Percentiles rank a stretch among this genome's conserved stretches.
Conservation (phyloP, 2,888 invertebrate genomes). For the Agrypnus murinus region DNA sequence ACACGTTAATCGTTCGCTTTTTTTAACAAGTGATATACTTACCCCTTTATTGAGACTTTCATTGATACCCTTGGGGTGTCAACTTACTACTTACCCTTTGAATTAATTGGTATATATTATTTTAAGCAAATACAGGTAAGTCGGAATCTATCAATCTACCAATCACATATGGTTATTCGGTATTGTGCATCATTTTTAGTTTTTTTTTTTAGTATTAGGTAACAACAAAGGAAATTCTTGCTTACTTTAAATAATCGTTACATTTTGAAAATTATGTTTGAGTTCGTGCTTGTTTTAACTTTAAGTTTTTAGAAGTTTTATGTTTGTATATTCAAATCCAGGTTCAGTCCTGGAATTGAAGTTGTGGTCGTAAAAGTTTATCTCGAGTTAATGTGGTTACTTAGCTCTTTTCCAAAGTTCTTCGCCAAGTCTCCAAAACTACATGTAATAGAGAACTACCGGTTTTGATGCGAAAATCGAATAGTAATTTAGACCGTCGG, state of each 20-base stretch:
- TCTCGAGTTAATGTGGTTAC: slow-evolving; percentile 29
- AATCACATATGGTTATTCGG: slow-evolving; percentile 24
- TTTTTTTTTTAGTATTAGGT: not conserved
- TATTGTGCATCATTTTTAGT: not conserved
- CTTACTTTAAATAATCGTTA: no score
- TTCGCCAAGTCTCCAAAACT: slow-evolving; percentile 18
- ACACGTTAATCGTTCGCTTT: slow-evolving; percentile 49
- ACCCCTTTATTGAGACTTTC: slow-evolving; percentile 27
- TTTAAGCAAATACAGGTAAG: slow-evolving; percentile 28
- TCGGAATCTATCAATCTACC: slow-evolving; percentile 7
- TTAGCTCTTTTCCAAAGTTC: slow-evolving; percentile 18
- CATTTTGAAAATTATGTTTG: no score
- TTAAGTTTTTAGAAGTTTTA: slow-evolving; percentile 17
- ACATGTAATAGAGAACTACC: slow-evolving; percentile 18
- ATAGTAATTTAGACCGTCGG: slow-evolving; percentile 30
- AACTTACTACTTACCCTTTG: not conserved
- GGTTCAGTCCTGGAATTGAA: slow-evolving; percentile 3
- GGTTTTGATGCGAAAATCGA: slow-evolving; percentile 7
- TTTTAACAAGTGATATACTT: slow-evolving; percentile 47
- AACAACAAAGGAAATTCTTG: no score
- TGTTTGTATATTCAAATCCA: slow-evolving; percentile 14
- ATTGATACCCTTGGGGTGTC: slow-evolving; percentile 9
- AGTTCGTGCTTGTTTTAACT: slow-evolving; percentile 1
- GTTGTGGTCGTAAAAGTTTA: slow-evolving; percentile 27
- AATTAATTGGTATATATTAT: slow-evolving; percentile 9